phyloP scores from a whole-genome alignment of 2,113 vertebrate genomes.

The Anser cygnoides region DNA sequence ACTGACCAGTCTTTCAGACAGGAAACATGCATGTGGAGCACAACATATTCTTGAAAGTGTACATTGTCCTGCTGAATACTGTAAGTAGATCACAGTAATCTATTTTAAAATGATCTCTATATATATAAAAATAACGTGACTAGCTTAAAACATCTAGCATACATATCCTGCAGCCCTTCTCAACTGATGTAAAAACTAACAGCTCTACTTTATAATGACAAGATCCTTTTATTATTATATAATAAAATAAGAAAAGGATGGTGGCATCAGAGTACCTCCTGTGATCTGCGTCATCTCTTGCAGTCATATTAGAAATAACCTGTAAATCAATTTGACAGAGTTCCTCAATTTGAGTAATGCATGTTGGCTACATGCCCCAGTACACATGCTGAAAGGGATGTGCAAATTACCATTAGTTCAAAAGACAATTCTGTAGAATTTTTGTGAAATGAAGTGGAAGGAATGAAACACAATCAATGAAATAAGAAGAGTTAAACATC shows the following conservation, averaged over 20 bases:
- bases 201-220: not conserved
- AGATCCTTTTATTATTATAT: conserved; percentile 40
- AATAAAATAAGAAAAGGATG: not conserved
- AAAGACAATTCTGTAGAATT: not conserved
- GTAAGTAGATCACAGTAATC: not conserved
- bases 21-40: not conserved
- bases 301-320: conserved; percentile 14
- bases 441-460: conserved; percentile 37
- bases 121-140: not conserved
- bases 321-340: conserved; percentile 36
- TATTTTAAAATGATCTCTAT: not conserved
- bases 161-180: not conserved
- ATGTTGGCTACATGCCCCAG: not conserved
- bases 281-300: conserved; percentile 29
- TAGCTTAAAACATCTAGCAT: not conserved
- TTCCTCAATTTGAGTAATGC: conserved; percentile 16
- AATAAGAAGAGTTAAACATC: not conserved
- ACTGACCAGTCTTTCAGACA: not conserved
- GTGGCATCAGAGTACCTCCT: not conserved
- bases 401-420: not conserved
- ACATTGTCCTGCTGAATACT: not conserved
- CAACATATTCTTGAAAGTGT: not conserved
- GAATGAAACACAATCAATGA: not conserved
- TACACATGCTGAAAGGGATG: not conserved
- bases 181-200: not conserved